These are phyloP conservation scores for Leptonema lineaticorne DNA, from an alignment of 1,140 invertebrate genomes.

Conservation along the genomic window DNA sequence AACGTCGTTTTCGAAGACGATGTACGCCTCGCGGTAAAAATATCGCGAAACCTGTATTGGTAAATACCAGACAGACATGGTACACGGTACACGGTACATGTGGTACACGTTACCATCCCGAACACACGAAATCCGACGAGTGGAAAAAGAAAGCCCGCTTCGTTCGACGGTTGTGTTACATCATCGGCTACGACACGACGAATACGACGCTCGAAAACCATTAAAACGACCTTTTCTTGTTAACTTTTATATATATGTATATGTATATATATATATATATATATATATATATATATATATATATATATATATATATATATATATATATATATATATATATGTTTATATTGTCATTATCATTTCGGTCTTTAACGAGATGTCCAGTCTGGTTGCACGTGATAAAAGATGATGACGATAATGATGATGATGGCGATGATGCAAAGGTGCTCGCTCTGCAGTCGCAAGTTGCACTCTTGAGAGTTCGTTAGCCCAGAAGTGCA, in stretches of 20 bases:
- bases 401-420: neutral
- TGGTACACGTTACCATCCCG: too few relatives aligned
- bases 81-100: neutral
- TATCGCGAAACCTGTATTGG: slow-evolving; percentile 1
- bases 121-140: neutral
- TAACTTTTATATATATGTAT: too few relatives aligned
- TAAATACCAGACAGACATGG: neutral
- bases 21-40: neutral
- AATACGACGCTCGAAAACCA: neutral
- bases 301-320: too few relatives aligned
- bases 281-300: too few relatives aligned
- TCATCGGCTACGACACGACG: neutral
- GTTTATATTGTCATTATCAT: too few relatives aligned
- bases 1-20: neutral
- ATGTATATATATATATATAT: too few relatives aligned
- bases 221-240: too few relatives aligned
- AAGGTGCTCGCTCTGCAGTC: too few relatives aligned
- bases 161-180: neutral
- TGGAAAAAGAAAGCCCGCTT: neutral
- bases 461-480: neutral
- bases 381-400: neutral
- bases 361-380: neutral
- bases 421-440: neutral
- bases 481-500: neutral
- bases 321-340: too few relatives aligned